phyloP scores from a whole-genome alignment of 2,797 vertebrate genomes.

The Cossypha polioptera region DNA sequence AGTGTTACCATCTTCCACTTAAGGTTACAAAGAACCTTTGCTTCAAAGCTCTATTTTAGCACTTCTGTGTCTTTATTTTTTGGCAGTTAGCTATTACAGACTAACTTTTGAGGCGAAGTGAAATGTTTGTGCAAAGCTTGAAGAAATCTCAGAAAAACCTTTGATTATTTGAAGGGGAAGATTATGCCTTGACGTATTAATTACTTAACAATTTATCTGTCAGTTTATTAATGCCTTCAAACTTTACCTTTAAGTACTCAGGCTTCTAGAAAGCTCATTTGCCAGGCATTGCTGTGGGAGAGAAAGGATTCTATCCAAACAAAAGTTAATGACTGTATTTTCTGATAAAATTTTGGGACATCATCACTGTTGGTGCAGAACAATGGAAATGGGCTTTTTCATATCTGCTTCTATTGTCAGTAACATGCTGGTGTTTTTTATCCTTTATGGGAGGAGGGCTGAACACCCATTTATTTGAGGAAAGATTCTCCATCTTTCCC shows the following conservation, averaged over 20 bases:
- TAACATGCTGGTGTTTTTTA: neutral
- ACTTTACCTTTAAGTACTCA: neutral
- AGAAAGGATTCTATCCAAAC: slow-evolving; percentile 21
- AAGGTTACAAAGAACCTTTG: neutral
- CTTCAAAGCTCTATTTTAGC: neutral
- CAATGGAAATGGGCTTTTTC: neutral
- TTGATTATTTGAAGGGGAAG: neutral
- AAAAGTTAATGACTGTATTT: neutral
- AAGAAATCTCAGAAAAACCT: neutral
- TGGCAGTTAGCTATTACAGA: neutral
- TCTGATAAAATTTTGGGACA: neutral
- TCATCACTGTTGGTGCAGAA: neutral
- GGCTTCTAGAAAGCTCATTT: neutral
- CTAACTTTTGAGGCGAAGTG: neutral
- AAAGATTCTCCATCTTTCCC: neutral
- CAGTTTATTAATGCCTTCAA: slow-evolving; percentile 35
- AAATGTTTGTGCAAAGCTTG: neutral
- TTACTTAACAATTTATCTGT: slow-evolving; percentile 48
- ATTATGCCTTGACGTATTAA: slow-evolving; percentile 31
- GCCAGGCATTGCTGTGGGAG: neutral
- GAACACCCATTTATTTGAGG: neutral
- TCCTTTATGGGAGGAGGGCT: neutral
- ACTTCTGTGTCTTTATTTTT: neutral
- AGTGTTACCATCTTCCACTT: neutral
- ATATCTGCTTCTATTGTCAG: neutral